Percentiles rank a stretch among this genome's conserved stretches.
Conservation (phyloP, 2,888 invertebrate genomes). For the Amiota mariae region DNA sequence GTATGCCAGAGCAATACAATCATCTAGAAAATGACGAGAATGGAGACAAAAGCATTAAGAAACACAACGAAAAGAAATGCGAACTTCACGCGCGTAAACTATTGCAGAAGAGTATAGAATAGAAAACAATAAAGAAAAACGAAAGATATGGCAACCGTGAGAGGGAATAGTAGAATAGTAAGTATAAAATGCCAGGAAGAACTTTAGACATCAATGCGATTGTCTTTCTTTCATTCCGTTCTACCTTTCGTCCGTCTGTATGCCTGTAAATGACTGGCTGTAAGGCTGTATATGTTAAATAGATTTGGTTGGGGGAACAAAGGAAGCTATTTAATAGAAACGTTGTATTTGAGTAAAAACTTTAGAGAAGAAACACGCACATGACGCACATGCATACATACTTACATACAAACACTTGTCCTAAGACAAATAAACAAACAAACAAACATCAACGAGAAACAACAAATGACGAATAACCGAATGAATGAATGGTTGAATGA, state of each 20-base stretch:
- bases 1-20: not conserved
- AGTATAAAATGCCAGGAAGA: no score
- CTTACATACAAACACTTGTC: not conserved
- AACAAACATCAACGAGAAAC: no score
- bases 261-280: no score
- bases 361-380: constrained; percentile 1
- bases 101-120: constrained; percentile 21
- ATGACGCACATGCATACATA: not conserved
- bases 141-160: not conserved
- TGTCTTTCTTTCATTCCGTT: no score
- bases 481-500: no score
- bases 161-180: not conserved
- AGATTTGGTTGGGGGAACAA: no score
- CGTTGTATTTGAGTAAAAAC: constrained; percentile 18
- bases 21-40: not conserved
- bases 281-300: no score
- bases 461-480: no score
- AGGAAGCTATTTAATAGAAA: constrained; percentile 18
- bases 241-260: no score
- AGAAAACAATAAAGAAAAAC: not conserved
- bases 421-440: no score
- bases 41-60: not conserved
- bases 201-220: no score
- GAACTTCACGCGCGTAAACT: constrained; percentile 17
- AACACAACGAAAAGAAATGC: constrained; percentile 12